Conservation (phyloP, 2,888 invertebrate genomes). For the Deroplatys truncata region DNA sequence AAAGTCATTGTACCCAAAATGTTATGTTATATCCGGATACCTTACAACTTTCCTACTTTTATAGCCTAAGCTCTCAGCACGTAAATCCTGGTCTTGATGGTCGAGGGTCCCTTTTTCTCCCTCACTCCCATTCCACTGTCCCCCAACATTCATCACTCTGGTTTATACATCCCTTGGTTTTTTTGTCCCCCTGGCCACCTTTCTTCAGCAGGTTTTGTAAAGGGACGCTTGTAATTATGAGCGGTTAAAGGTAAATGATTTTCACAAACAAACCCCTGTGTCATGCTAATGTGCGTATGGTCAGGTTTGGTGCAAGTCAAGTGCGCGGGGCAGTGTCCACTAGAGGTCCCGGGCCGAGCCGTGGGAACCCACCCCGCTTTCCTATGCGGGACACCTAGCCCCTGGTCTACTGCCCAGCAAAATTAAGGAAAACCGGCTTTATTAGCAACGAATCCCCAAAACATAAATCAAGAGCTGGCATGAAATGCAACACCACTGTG, state of each 20-base stretch:
- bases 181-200: not conserved
- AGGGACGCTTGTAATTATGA: not conserved
- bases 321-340: not conserved
- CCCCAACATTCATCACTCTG: not conserved
- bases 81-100: not conserved
- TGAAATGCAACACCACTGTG: not conserved
- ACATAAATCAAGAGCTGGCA: not conserved
- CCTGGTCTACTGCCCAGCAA: not conserved
- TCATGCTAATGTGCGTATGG: not conserved
- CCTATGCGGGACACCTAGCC: too few relatives aligned
- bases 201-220: not conserved
- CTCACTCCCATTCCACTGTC: not conserved
- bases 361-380: not conserved
- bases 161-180: not conserved
- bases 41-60: too few relatives aligned
- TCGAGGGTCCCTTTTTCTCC: not conserved
- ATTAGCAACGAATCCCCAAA: not conserved
- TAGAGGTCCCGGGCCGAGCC: not conserved
- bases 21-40: too few relatives aligned
- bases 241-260: not conserved
- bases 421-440: not conserved
- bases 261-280: not conserved
- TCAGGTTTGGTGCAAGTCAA: not conserved
- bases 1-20: too few relatives aligned
- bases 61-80: not conserved